Evolutionary conservation across 2,797 vertebrate genomes (phyloP), one percentile per base, ranked within the genome.

Genomic region (Varecia variegata): DNA sequence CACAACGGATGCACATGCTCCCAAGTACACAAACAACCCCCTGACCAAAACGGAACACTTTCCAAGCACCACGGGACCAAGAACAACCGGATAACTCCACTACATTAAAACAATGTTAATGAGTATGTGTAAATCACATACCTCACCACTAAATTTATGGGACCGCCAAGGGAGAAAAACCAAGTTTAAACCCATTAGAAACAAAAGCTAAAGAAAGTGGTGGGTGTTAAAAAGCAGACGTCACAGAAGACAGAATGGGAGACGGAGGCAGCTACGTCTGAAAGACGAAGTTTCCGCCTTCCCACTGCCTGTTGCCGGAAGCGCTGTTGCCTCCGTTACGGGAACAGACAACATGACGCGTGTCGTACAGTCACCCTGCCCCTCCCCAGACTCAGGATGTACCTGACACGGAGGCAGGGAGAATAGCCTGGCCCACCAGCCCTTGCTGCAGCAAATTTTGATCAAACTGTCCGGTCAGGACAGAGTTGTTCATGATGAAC

Each of bases 321-420:
- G n/a, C 8, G 11, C 25, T 11, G 1, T 3, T n/a, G 56, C 62
- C 45, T 45, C 76, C 1, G 1, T 4, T 32, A 3, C 0, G 1
- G 25, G 10, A 43, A 13, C 1, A 43, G 71, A 60, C 23, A 56
- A 10, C 0, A 23, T 10, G 54, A 56, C 3, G 9, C 0, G 9
- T 56, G 20, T 27, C 25, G 10, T 5, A 58, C 7, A 5, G 6
- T 3, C 18, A 6, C 25, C 3, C 1, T 4, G 35, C 35, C 1
- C 13, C 2, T 50, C 40, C n/a, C 62, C 62, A 1, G 0, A 56
- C 21, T 8, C 3, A 4, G 77, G 0, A 62, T 97, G 98, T 98
- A 99, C 99, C 99, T 98, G 99, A 99, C 98, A 99, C 98, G 20
- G 99, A 99, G 81, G 99, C 99, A 3, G 99, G 99, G 45, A 99